These are phyloP conservation scores for Lepeophtheirus nordmannii DNA, from an alignment of 2,888 invertebrate genomes.

Conservation along the genomic window DNA sequence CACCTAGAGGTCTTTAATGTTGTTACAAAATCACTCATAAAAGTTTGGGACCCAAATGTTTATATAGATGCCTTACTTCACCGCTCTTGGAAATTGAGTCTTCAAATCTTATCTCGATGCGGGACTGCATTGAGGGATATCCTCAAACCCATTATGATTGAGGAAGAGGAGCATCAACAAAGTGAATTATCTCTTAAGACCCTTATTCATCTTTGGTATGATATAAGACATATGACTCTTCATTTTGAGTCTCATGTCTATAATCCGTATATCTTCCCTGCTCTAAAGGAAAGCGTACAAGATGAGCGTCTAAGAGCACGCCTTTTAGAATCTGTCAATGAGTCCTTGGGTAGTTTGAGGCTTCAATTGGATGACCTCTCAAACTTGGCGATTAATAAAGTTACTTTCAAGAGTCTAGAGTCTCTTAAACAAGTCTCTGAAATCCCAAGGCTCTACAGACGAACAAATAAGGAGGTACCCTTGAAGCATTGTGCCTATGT, in stretches of 20 bases:
- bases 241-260: not conserved
- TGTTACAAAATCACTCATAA: conserved; percentile 41
- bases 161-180: not conserved
- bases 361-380: not conserved
- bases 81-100: conserved; percentile 66
- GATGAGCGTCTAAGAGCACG: not conserved
- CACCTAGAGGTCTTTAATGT: conserved; percentile 36
- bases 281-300: not conserved
- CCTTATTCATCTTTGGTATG: conserved; percentile 8
- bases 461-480: conserved; percentile 50
- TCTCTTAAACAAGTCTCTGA: conserved; percentile 52
- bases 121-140: conserved; percentile 34
- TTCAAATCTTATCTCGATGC: conserved; percentile 67
- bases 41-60: conserved; percentile 62
- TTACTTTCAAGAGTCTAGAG: conserved; percentile 27
- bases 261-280: not conserved
- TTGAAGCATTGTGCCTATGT: conserved; percentile 63
- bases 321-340: not conserved
- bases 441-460: conserved; percentile 66
- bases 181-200: not conserved
- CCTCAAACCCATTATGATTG: not conserved
- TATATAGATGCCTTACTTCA: conserved; percentile 60
- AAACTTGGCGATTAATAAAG: conserved; percentile 30
- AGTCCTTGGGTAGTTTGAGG: not conserved
- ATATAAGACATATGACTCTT: not conserved